Percentiles rank a stretch among this genome's conserved stretches.
Conservation (phyloP, 2,113 vertebrate species). For the Python bivittatus region DNA sequence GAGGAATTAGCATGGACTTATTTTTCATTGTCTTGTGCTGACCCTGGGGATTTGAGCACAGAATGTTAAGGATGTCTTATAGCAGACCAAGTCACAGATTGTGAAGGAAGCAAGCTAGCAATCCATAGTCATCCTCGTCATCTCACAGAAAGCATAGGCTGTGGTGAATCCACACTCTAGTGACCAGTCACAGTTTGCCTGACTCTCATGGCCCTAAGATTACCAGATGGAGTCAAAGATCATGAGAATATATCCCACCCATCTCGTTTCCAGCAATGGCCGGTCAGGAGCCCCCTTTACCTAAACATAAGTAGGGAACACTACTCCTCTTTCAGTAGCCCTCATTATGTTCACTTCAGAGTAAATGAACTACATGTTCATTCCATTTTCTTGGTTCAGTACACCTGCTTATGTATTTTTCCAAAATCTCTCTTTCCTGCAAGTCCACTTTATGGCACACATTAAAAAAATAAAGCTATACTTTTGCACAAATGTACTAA, state of each 20-base stretch:
- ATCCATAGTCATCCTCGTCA: not conserved
- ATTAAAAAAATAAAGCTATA: not conserved
- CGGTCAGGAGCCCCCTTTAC: not conserved
- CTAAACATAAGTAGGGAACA: not conserved
- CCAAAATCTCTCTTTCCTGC: not conserved
- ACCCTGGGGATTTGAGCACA: constrained; percentile 12
- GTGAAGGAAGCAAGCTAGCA: not conserved
- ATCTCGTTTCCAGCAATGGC: not conserved
- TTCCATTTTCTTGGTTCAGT: not conserved
- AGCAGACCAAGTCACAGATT: not conserved
- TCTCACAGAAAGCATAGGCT: not conserved
- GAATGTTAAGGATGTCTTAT: not conserved
- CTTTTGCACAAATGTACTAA: not conserved
- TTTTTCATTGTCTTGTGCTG: not conserved
- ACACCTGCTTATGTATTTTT: not conserved
- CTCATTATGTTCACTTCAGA: not conserved
- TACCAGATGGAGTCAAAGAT: not conserved
- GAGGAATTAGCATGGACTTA: constrained; percentile 2
- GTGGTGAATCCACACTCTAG: not conserved
- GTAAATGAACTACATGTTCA: not conserved
- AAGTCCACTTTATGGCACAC: not conserved
- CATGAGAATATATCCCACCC: not conserved
- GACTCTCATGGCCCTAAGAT: no score
- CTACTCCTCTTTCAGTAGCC: not conserved
- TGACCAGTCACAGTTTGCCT: not conserved